Evolutionary conservation across 2,797 vertebrate genomes (phyloP).

Genomic region (Microhierax caerulescens): DNA sequence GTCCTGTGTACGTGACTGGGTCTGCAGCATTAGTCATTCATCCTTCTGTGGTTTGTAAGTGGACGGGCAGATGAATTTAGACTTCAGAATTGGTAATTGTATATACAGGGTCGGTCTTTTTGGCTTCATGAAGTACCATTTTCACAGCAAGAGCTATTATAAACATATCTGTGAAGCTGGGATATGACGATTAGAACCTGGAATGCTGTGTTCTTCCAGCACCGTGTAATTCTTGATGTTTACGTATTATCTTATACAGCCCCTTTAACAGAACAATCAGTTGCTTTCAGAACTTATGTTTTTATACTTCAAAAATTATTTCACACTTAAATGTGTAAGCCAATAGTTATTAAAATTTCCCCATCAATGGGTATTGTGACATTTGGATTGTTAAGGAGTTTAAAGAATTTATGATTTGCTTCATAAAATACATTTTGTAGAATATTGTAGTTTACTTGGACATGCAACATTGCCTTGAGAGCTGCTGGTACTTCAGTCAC

Average conservation of each 20-base stretch:
- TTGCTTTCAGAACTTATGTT: neutral
- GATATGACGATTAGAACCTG: neutral
- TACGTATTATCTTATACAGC: neutral
- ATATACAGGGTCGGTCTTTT: neutral
- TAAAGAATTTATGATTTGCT: neutral
- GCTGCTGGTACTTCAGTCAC: neutral
- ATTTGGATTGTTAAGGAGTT: neutral
- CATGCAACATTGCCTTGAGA: neutral
- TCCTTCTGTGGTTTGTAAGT: neutral
- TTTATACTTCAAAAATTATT: neutral
- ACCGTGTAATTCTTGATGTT: neutral
- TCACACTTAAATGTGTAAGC: neutral
- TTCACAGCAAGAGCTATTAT: neutral
- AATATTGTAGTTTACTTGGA: neutral
- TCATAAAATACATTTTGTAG: neutral
- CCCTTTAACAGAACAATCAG: neutral
- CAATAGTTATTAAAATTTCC: neutral
- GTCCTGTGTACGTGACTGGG: neutral
- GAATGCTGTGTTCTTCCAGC: neutral
- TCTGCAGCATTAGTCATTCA: neutral
- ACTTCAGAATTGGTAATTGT: slow-evolving; percentile 23
- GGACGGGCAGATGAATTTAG: neutral
- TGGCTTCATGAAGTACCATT: neutral
- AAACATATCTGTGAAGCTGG: neutral
- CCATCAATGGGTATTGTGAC: neutral